Conservation (phyloP, 2,113 vertebrate species). For the Todiramphus chloris region DNA sequence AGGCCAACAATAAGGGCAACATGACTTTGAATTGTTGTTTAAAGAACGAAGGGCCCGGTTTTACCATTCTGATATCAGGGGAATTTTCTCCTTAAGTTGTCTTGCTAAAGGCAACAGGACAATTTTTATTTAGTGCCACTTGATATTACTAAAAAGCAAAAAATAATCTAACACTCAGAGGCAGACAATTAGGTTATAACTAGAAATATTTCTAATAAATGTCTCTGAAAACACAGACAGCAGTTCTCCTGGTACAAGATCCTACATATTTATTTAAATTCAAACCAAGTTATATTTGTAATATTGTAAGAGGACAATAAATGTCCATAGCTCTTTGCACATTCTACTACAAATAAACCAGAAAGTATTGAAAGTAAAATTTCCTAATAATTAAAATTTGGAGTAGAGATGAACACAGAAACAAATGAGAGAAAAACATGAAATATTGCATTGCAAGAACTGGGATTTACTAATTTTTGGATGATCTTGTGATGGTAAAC, state of each 20-base stretch:
- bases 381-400: neutral
- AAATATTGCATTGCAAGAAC: neutral
- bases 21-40: slow-evolving; percentile 1
- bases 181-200: neutral
- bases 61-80: neutral
- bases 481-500: neutral
- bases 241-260: neutral
- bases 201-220: neutral
- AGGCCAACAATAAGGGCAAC: slow-evolving; percentile 15
- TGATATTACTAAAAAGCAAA: neutral
- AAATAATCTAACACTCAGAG: neutral
- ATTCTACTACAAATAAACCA: neutral
- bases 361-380: neutral
- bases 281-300: neutral
- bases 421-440: neutral
- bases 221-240: neutral
- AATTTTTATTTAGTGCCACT: neutral
- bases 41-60: neutral
- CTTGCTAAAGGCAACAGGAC: neutral
- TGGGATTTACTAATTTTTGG: neutral
- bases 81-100: neutral
- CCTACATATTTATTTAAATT: neutral
- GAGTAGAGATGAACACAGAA: neutral
- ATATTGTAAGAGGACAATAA: neutral
- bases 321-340: neutral